Conservation (phyloP, 2,888 invertebrate species). For the Dynastes grantii region DNA sequence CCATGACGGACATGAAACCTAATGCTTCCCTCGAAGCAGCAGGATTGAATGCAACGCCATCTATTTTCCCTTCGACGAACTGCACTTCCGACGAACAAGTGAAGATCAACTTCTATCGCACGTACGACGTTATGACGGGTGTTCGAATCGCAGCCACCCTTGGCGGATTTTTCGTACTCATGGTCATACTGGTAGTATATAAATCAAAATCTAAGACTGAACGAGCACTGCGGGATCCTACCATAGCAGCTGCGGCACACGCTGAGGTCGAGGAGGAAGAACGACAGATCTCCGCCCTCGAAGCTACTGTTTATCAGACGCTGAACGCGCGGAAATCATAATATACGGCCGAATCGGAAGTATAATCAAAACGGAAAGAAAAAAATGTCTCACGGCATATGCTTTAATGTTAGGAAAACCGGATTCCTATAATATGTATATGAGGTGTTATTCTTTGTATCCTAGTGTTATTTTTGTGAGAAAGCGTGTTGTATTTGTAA, state of each 20-base stretch:
- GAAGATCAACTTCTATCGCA: conserved; percentile 88
- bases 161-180: conserved; percentile 92
- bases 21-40: conserved; percentile 65
- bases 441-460: conserved; percentile 12
- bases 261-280: conserved; percentile 87
- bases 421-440: conserved; percentile 14
- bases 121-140: conserved; percentile 95
- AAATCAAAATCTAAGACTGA: conserved; percentile 88
- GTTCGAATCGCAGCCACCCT: conserved; percentile 92
- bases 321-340: conserved; percentile 69
- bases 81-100: conserved; percentile 73
- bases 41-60: conserved; percentile 58
- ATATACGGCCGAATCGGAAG: conserved; percentile 7
- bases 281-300: conserved; percentile 81
- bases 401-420: conserved; percentile 16
- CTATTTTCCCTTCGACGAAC: conserved; percentile 72
- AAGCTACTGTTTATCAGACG: conserved; percentile 77
- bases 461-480: conserved; percentile 28
- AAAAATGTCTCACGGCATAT: background rate
- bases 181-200: conserved; percentile 92
- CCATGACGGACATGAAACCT: conserved; percentile 66
- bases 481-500: conserved; percentile 17
- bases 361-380: background rate
- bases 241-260: conserved; percentile 81
- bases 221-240: conserved; percentile 84